Conservation (phyloP, 2,888 invertebrate species). For the Habroteleia sp. region DNA sequence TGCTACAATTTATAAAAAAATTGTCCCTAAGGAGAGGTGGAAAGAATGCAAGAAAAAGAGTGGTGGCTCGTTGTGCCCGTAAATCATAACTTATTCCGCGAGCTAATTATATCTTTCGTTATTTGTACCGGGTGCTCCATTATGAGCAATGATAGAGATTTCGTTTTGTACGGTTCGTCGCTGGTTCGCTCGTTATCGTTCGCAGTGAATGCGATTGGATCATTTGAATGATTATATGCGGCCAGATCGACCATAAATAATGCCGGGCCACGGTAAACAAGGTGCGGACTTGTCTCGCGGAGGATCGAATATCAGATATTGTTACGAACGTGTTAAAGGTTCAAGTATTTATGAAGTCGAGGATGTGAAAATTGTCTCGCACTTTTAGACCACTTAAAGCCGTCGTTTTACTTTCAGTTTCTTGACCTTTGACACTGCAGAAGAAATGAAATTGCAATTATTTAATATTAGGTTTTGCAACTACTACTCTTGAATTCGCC, state of each 20-base stretch:
- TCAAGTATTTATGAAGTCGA: slow-evolving; percentile 27
- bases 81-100: slow-evolving; percentile 49
- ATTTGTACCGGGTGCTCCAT: slow-evolving; percentile 20
- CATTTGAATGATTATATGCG: slow-evolving; percentile 36
- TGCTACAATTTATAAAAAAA: slow-evolving; percentile 33
- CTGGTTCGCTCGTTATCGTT: slow-evolving; percentile 39
- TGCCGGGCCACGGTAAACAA: slow-evolving; percentile 27
- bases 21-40: slow-evolving; percentile 39
- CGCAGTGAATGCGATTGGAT: slow-evolving; percentile 32
- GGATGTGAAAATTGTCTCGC: neutral
- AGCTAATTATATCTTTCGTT: slow-evolving; percentile 45
- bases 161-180: slow-evolving; percentile 6
- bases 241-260: slow-evolving; percentile 36
- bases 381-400: neutral
- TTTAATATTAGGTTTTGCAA: no score
- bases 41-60: no score
- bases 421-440: neutral
- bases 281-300: slow-evolving; percentile 39
- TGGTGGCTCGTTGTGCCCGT: slow-evolving; percentile 41
- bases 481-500: no score
- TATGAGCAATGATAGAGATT: slow-evolving; percentile 30
- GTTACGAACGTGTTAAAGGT: slow-evolving; percentile 14
- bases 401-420: neutral
- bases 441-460: no score
- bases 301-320: slow-evolving; percentile 48